Base-by-base conservation (phyloP, 1,140 invertebrate species). In the Nymphalis io region DNA sequence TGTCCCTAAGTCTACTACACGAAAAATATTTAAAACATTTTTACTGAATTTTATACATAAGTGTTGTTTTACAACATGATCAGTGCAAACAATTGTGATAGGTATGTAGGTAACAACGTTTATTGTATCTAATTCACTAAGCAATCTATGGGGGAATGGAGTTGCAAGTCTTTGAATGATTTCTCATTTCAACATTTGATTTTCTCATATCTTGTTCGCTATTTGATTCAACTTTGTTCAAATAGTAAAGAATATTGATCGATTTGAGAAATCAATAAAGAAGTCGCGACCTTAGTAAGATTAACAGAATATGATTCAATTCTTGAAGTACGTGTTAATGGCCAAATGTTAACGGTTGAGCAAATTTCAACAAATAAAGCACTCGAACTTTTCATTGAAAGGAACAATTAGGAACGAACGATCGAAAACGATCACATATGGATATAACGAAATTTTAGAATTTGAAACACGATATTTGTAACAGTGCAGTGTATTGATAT, bases 341-440 rank as follows among this genome's bases (percentile, higher is more conserved):
- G 65, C 59, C 75, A 83, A 89, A 83, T 71, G 68, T 81, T 78
- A 73, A 75, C 75, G 75, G 80, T 90, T 90, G 87, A 90, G 86
- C 88, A 90, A 90, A 79, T 88, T 85, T 82, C 76, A 85, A 83
- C 72, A 78, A 85, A 69, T 55, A 69, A 70, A 87, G 82, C 83
- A 83, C 82, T 77, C 76, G 64, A 70, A 78, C 64, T 67, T 75
- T 75, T 73, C 69, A 78, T 73, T 70, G 62, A 85, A 87, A 88
- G 76, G 80, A 84, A 85, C 78, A 76, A 75, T 81, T 89, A 88
- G 87, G 87, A 89, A 89, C 87, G 79, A 81, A 84, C 76, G 80
- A 84, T 77, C 77, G 72, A 83, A 73, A 70, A 81, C 73, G 73
- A 75, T 75, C 72, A 79, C 76, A 70, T 82, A 72, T 76, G 78